These are phyloP conservation scores for Schrankia costaestrigalis DNA, from an alignment of 2,888 invertebrate species.

Conservation along the genomic window DNA sequence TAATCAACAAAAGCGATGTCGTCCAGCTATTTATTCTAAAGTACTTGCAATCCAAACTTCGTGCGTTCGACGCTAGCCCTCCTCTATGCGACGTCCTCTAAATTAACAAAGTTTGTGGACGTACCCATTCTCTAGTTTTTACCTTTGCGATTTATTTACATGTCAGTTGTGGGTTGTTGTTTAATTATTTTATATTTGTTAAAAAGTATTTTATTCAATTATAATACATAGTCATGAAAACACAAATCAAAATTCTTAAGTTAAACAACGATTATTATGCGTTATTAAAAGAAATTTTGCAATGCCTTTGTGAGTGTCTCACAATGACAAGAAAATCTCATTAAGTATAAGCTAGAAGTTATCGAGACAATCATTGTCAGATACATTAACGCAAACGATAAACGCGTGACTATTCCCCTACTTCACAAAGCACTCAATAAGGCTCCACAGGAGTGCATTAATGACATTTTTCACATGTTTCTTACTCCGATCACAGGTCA, in stretches of 20 bases:
- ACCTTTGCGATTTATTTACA: slow-evolving; percentile 8
- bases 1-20: slow-evolving; percentile 13
- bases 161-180: neutral
- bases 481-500: slow-evolving; percentile 68
- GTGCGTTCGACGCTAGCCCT: slow-evolving; percentile 40
- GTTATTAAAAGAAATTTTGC: no score
- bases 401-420: slow-evolving; percentile 13
- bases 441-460: slow-evolving; percentile 66
- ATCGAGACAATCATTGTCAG: neutral
- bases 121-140: slow-evolving; percentile 10
- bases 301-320: no score
- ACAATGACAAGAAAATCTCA: neutral
- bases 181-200: slow-evolving; percentile 1
- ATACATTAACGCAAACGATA: slow-evolving; percentile 10
- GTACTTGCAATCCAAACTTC: slow-evolving; percentile 56
- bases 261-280: no score
- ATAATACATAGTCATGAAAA: no score
- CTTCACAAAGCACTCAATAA: slow-evolving; percentile 28
- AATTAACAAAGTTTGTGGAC: slow-evolving; percentile 57
- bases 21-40: slow-evolving; percentile 47
- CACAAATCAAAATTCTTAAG: no score
- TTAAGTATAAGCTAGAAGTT: neutral
- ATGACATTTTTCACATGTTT: slow-evolving; percentile 79
- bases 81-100: slow-evolving; percentile 35
- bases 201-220: neutral